phyloP scores from a whole-genome alignment of 2,888 invertebrate genomes.

The Baronia brevicornis region DNA sequence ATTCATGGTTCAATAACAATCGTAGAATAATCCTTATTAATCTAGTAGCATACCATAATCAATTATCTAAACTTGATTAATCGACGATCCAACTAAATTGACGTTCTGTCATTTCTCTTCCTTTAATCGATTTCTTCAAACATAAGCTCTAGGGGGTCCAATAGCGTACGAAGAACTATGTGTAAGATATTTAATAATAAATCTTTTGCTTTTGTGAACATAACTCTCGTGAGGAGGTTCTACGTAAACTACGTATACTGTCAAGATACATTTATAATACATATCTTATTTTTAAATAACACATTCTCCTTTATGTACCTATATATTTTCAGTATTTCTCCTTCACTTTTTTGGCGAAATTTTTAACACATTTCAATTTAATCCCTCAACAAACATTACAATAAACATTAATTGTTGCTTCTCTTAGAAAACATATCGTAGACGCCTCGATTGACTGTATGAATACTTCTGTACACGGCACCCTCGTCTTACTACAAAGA shows the following conservation, averaged over 20 bases:
- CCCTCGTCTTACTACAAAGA: conserved; percentile 53
- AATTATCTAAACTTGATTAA: conserved; percentile 72
- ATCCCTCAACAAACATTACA: conserved; percentile 48
- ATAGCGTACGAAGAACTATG: conserved; percentile 41
- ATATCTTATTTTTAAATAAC: too few relatives aligned
- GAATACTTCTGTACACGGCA: conserved; percentile 36
- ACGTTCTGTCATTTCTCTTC: conserved; percentile 73
- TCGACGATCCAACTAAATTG: conserved; percentile 60
- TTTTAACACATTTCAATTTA: conserved; percentile 68
- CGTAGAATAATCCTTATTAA: conserved; percentile 46
- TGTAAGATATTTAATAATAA: conserved; percentile 53
- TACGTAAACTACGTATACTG: too few relatives aligned
- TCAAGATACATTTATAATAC: too few relatives aligned
- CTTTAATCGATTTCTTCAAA: conserved; percentile 71
- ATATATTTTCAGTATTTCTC: conserved; percentile 61
- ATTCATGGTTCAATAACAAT: conserved; percentile 4
- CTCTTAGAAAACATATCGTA: conserved; percentile 51
- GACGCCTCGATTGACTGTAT: conserved; percentile 42
- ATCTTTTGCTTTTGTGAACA: conserved; percentile 39
- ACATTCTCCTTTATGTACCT: too few relatives aligned
- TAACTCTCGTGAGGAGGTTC: conserved; percentile 2
- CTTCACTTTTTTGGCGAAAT: conserved; percentile 58
- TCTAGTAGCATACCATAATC: conserved; percentile 65
- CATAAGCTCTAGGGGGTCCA: conserved; percentile 66
- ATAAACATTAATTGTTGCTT: conserved; percentile 67